A percentile compares a stretch with the other conserved stretches of the same genome.
phyloP scores from a whole-genome alignment of 1,140 invertebrate species.

The Trypoxylus dichotomus region DNA sequence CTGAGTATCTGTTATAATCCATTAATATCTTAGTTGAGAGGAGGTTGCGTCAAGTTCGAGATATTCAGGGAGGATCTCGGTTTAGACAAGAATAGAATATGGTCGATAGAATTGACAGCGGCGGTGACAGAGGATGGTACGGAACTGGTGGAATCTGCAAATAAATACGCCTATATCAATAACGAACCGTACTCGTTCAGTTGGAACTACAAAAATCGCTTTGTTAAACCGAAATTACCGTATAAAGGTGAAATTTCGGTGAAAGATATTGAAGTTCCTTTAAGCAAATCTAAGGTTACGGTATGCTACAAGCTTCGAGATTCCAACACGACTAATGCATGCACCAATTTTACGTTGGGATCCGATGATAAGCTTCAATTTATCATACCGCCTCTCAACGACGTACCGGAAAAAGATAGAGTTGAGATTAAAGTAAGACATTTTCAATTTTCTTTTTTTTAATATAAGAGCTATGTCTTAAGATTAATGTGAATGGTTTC shows the following conservation, averaged over 20 bases:
- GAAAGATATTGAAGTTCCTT: not conserved
- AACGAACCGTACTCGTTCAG: not conserved
- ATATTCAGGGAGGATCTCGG: not conserved
- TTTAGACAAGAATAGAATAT: not conserved
- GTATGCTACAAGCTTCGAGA: not conserved
- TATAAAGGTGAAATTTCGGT: not conserved
- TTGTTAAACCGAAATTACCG: not conserved
- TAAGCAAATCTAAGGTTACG: not conserved
- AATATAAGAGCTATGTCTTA: too few relatives aligned
- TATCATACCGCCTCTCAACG: not conserved
- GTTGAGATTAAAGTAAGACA: not conserved
- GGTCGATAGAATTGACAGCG: not conserved
- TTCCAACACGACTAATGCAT: not conserved
- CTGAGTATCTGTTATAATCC: not conserved
- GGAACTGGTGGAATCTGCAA: not conserved
- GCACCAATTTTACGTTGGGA: not conserved
- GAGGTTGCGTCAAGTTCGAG: slow-evolving; percentile 1
- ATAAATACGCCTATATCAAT: not conserved
- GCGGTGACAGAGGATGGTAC: not conserved
- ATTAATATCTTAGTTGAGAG: not conserved
- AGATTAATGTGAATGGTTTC: too few relatives aligned
- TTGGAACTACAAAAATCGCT: not conserved
- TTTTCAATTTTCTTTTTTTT: too few relatives aligned
- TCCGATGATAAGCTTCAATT: not conserved
- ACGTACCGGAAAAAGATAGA: not conserved